Evolutionary conservation across 1,140 invertebrate genomes (phyloP), one percentile per base, ranked within the genome.

Genomic region (Ceratina australensis): DNA sequence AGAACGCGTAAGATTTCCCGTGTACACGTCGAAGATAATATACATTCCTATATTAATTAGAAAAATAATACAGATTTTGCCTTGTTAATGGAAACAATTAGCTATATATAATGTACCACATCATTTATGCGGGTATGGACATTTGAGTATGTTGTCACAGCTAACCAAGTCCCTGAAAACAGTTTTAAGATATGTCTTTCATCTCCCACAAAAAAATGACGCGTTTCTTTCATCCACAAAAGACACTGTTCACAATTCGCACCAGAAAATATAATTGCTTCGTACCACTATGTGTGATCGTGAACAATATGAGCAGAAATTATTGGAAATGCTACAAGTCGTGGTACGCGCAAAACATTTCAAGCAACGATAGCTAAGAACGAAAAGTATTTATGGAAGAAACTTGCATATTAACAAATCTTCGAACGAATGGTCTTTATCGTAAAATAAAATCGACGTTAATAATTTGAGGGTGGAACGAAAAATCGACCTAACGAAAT

Each of bases 31-130:
- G 28, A 78, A 57, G 72, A 76, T 81, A 74, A 81, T 80, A 85
- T 80, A 86, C 66, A 81, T 71, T 61, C 75, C 83, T 88, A 86
- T 81, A 81, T 67, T 88, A 88, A 90, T 90, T 91, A 92, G 82
- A 92, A 92, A 92, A 92, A 92, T 92, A 92, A 92, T 91, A 92
- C 87, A 89, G 84, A 85, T 90, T 88, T 86, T 60, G 83, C 84
- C 82, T 85, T 86, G 56, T 82, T 83, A 86, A 86, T 88, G 80
- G 84, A 88, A 89, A 88, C 67, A 88, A 89, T 89, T 88, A 78
- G 79, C 86, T 87, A 88, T 87, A 87, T 82, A 59, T 89, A 86
- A 82, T 85, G 63, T 73, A 77, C 76, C 69, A 79, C 75, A 71
- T 81, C 79, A 81, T 86, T 86, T 82, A 84, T 83, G 73, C 67